phyloP scores from a whole-genome alignment of 2,888 invertebrate species.

The Micoletzkya japonica region DNA sequence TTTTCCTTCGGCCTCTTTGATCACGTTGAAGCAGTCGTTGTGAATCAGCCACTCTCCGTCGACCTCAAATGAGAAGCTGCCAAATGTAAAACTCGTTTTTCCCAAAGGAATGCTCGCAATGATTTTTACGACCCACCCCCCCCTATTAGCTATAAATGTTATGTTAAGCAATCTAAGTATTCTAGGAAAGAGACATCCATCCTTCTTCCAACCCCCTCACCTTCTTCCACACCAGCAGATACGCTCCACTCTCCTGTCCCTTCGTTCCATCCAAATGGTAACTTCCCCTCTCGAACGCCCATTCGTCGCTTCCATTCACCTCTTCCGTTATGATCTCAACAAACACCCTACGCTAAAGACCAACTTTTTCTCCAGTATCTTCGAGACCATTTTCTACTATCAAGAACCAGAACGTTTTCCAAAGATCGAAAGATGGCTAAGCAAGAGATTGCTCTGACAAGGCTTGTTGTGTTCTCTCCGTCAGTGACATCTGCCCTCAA shows the following conservation, averaged over 20 bases:
- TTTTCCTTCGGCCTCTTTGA: conserved; percentile 57
- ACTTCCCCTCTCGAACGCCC: conserved; percentile 64
- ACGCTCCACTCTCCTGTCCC: conserved; percentile 62
- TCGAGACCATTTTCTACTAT: background rate
- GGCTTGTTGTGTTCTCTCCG: no score
- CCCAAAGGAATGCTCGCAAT: no score
- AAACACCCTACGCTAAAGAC: background rate
- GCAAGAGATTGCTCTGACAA: no score
- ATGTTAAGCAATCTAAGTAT: no score
- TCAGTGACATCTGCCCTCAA: no score
- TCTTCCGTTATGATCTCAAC: conserved; percentile 63
- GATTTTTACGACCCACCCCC: no score
- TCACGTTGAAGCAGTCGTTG: conserved; percentile 64
- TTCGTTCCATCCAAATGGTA: conserved; percentile 62
- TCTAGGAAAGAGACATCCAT: background rate
- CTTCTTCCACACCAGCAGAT: conserved; percentile 58
- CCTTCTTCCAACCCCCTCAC: conserved; percentile 9
- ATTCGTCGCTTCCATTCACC: conserved; percentile 63
- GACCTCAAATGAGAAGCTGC: conserved; percentile 45
- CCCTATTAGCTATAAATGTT: no score
- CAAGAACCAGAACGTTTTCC: no score
- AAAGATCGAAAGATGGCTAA: no score
- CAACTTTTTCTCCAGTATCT: background rate
- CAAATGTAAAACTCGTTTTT: no score
- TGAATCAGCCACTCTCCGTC: conserved; percentile 63